Percentiles rank a stretch among this genome's conserved stretches.
Conservation (phyloP, 1,140 invertebrate genomes). For the Chrysopa pallens region DNA sequence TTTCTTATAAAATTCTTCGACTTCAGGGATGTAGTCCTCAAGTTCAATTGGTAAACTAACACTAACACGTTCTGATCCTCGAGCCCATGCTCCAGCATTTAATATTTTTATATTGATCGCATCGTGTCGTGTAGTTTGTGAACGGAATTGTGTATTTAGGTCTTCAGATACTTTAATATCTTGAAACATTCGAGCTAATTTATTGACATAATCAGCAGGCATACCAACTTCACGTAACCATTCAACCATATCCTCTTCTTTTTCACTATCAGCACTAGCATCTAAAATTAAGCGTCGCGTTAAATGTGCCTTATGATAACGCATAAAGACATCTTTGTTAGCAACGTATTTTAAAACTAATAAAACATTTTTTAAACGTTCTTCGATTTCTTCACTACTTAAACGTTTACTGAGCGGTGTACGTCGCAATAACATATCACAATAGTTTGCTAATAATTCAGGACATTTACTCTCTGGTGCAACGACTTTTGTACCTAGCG, state of each 20-base stretch:
- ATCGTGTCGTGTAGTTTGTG: conserved; percentile 42
- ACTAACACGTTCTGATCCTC: conserved; percentile 82
- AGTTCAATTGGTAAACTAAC: conserved; percentile 92
- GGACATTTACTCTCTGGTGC: conserved; percentile 93
- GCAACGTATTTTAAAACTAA: conserved; percentile 97
- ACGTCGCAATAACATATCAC: conserved; percentile 96
- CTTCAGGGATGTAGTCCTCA: conserved; percentile 96
- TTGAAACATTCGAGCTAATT: conserved; percentile 92
- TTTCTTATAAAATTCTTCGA: conserved; percentile 87
- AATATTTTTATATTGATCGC: conserved; percentile 85
- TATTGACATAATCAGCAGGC: conserved; percentile 99
- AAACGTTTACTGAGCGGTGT: conserved; percentile 92
- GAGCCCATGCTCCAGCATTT: conserved; percentile 95
- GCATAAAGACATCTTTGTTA: conserved; percentile 99
- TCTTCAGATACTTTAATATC: conserved; percentile 98
- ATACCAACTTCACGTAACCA: conserved; percentile 90
- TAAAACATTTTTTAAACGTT: conserved; percentile 78
- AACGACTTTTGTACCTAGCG: conserved; percentile 36
- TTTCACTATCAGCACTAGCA: conserved; percentile 93
- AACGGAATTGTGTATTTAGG: conserved; percentile 82
- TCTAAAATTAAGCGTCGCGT: conserved; percentile 82
- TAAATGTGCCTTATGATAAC: conserved; percentile 96
- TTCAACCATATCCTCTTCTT: conserved; percentile 99
- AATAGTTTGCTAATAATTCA: conserved; percentile 97
- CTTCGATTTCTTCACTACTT: conserved; percentile 95